Evolutionary conservation across 2,113 vertebrate species (phyloP), one percentile per base, ranked within the genome.

Genomic region (Lipophrys pholis): DNA sequence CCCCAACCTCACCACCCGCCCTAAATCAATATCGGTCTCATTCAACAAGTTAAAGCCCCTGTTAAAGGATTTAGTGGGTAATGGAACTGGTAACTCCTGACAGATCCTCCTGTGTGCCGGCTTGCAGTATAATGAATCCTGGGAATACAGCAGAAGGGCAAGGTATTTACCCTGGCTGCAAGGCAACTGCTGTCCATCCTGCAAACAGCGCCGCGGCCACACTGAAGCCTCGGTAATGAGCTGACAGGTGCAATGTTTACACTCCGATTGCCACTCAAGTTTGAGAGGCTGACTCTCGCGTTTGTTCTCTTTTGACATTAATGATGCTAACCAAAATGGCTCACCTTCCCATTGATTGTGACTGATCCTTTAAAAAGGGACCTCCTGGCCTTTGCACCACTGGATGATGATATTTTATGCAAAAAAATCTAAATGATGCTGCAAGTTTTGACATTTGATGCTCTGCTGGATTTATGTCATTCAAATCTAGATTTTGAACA

Each of bases 191-290:
- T 53, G 71, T 88, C 88, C 83, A 79, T 80, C 82, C 74, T 77
- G 68, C 73, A 71, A 83, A 84, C 90, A 69, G 62, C 78, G 63
- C 17, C 30, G 65, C 78, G 76, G 78, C 90, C 81, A 80, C 83
- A 72, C 73, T 82, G 82, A 87, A 77, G 78, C 73, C 57, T 66
- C 65, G n/a, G 88, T 93, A 93, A 93, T 92, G 90, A 93, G 92
- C 87, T 92, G 91, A 92, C 89, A 90, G 89, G 78, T 86, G 89
- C 78, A 60, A 76, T 87, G 89, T 89, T 92, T 88, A 86, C 78
- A 79, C 84, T 86, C 69, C 45, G 50, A 84, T 88, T 89, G 83
- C 74, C 73, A 84, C 87, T 93, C 86, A 74, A 58, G 69, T 90
- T 73, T 74, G 75, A 90, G 80, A 57, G 69, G 41, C 67, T 65